Conservation (phyloP, 2,113 vertebrate species). For the Centrocercus urophasianus region DNA sequence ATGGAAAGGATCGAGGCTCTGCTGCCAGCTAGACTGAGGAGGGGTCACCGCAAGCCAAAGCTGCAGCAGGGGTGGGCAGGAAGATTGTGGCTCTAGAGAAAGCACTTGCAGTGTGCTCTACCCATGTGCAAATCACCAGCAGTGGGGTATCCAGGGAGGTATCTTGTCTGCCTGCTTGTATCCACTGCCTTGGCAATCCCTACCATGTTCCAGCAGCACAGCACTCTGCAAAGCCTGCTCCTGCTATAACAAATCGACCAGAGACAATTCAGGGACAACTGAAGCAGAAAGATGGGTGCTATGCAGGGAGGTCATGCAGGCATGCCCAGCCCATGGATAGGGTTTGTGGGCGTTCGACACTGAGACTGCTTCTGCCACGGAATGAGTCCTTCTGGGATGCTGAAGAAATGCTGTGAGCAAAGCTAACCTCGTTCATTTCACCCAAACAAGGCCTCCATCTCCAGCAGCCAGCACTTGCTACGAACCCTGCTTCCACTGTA, state of each 20-base stretch:
- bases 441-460: background rate
- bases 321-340: background rate
- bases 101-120: rapidly evolving
- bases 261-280: background rate
- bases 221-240: background rate
- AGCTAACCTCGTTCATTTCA: background rate
- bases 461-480: background rate
- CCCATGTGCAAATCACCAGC: background rate
- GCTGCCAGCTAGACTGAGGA: too few species aligned
- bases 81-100: background rate
- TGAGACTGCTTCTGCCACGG: rapidly evolving
- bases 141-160: background rate
- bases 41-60: background rate
- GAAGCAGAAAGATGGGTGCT: background rate
- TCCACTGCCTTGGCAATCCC: background rate
- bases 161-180: rapidly evolving
- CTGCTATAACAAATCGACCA: background rate
- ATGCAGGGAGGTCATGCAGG: rapidly evolving
- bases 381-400: background rate
- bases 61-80: background rate
- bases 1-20: background rate
- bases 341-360: background rate
- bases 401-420: background rate
- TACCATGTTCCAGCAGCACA: background rate
- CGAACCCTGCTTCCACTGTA: background rate